Base-by-base conservation (phyloP, 2,888 invertebrate species). In the Melieria crassipennis region DNA sequence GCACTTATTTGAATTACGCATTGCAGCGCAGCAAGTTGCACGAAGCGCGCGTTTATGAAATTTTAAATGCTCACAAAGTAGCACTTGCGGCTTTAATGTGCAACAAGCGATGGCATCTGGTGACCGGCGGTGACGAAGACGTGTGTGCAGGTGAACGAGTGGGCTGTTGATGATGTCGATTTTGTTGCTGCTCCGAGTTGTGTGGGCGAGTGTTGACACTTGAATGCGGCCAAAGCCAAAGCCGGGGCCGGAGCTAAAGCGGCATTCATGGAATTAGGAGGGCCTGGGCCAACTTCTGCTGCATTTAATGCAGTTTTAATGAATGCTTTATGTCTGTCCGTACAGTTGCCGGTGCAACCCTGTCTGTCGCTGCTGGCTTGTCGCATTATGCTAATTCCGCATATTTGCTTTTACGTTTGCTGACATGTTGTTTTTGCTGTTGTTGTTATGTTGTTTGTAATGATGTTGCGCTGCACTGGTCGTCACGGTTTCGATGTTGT, bases 301-400 rank as follows among this genome's bases (percentile, higher is more conserved):
- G 52, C 52, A 52, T 7, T 52, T 52, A 52, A 52, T 52, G 10
- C 9, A 52, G 13, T 52, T 52, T 52, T 52, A 52, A 7, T 7
- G 13, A 11, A 50, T 50, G 7, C 50, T 50, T 11, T 7, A 10
- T 2, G n/a, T n/a, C n/a, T 52, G 52, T n/a, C 13, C 30, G 30
- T 30, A 30, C 30, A 30, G 30, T 30, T 30, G 30, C 30, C 30
- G 30, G 30, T 30, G 30, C 30, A 30, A 30, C 30, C 30, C 30
- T 30, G 52, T 9, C 11, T 5, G 52, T 2, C 13, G 13, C 30
- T 52, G 52, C 9, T n/a, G 7, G 52, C 52, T 7, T 11, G 5
- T n/a, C 52, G n/a, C 52, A 52, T 52, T 52, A 52, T 52, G 52
- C 52, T 52, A 52, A 52, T 52, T 52, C 52, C 13, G 10, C 7